Evolutionary conservation across 2,113 vertebrate species (phyloP), one percentile per base, ranked within the genome.

Genomic region (Esox niger): DNA sequence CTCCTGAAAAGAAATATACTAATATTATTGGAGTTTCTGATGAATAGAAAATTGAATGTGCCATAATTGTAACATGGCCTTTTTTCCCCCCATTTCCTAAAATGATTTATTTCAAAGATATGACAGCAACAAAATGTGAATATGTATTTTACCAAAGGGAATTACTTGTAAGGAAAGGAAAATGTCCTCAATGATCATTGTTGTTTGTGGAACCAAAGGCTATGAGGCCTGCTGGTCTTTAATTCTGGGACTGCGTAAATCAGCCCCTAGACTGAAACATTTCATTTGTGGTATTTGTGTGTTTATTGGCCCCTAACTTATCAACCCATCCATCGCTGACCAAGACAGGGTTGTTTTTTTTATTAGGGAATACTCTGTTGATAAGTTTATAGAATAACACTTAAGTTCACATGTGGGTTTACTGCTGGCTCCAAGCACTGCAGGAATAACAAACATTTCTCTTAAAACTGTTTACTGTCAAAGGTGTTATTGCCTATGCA

Each of bases 361-460:
- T 71, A 77, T 69, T 70, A 43, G 77, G 63, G 68, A 78, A 76
- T 71, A 59, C 67, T 61, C 76, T 58, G 74, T 73, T 35, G 73
- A 71, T 72, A 73, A 49, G 74, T 87, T 88, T 86, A 87, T 80
- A 81, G 80, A 86, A 75, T 69, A 79, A 71, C 80, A 76, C 77
- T 79, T 73, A 64, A 76, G 78, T 83, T 85, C 78, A 84, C 84
- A 86, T 83, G 82, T 79, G 70, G 85, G 60, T 89, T 88, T 82
- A 84, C 77, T 67, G 78, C 81, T 72, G 86, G 79, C 87, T 87
- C 84, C 32, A 11, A 61, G 74, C 25, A 69, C 68, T 69, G 78
- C 77, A n/a, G 79, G 82, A 86, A 84, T 70, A 83, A 87, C 80
- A 84, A 84, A 86, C 83, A 82, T 72, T 66, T 75, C 68, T 80